Conservation (phyloP, 2,888 invertebrate species). For the Leucania comma region DNA sequence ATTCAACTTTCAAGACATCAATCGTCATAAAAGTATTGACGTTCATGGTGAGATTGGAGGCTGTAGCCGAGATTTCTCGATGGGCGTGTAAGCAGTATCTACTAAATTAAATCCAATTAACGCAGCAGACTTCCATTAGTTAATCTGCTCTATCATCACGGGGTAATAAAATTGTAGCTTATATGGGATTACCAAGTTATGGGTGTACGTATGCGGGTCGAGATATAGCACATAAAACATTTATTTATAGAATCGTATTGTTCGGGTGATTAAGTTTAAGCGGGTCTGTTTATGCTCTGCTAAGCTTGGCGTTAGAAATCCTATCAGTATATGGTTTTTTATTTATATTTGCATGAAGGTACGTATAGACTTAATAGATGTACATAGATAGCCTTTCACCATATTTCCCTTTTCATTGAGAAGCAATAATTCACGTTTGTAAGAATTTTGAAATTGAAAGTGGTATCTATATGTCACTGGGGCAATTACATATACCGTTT, state of each 20-base stretch:
- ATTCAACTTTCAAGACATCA: constrained; percentile 53
- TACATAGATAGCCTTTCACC: not conserved
- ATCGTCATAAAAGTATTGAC: constrained; percentile 54
- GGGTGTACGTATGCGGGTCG: constrained; percentile 74
- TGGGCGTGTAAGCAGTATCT: constrained; percentile 60
- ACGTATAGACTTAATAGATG: not conserved
- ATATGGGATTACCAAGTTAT: constrained; percentile 72
- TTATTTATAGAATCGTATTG: constrained; percentile 68
- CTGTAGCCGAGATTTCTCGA: constrained; percentile 59
- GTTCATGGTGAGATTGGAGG: constrained; percentile 34
- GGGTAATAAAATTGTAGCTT: constrained; percentile 78
- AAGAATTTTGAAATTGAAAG: too few relatives aligned
- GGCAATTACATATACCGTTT: too few relatives aligned
- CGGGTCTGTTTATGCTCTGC: constrained; percentile 49
- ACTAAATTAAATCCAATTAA: constrained; percentile 78
- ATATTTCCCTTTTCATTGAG: not conserved
- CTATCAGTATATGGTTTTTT: constrained; percentile 14
- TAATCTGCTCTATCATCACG: constrained; percentile 78
- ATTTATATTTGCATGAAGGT: not conserved
- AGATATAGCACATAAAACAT: constrained; percentile 71
- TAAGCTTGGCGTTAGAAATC: constrained; percentile 39
- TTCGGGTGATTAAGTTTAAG: constrained; percentile 58
- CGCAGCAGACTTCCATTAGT: constrained; percentile 75
- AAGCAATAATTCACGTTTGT: not conserved
- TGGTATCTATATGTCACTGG: too few relatives aligned